Conservation (phyloP, 2,113 vertebrate species). For the Felis chaus region DNA sequence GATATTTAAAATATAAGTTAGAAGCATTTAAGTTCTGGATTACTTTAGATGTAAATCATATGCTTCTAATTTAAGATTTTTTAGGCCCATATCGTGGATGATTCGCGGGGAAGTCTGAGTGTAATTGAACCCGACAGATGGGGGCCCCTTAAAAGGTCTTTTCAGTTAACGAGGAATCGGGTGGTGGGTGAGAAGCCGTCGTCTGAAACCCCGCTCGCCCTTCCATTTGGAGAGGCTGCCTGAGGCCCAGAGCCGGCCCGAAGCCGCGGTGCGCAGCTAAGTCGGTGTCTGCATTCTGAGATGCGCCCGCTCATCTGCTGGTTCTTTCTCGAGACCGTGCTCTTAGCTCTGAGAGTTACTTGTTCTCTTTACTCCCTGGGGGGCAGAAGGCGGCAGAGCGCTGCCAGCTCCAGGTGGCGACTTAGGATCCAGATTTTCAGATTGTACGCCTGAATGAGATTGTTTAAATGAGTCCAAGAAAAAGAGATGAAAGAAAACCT, state of each 20-base stretch:
- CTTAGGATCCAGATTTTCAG: constrained; percentile 46
- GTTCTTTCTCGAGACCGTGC: background rate
- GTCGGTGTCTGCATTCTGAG: background rate
- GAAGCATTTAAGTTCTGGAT: background rate
- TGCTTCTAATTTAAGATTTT: background rate
- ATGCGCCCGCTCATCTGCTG: background rate
- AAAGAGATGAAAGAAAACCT: background rate
- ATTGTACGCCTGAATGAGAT: constrained; percentile 25
- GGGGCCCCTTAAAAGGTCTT: background rate
- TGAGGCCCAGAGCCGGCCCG: background rate
- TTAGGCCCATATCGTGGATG: no score
- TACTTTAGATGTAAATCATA: background rate
- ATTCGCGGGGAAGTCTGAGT: background rate
- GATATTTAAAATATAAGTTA: background rate
- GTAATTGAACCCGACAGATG: background rate
- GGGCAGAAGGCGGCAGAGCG: background rate
- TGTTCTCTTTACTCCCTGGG: background rate
- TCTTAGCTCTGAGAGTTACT: background rate
- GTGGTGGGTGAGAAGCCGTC: background rate
- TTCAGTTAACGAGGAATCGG: background rate
- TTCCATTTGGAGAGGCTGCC: background rate
- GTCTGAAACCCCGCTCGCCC: background rate
- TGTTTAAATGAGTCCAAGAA: background rate
- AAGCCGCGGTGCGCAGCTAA: background rate
- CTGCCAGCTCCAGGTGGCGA: constrained; percentile 1